Conservation (phyloP, 2,113 vertebrate genomes). For the Thunnus thynnus region DNA sequence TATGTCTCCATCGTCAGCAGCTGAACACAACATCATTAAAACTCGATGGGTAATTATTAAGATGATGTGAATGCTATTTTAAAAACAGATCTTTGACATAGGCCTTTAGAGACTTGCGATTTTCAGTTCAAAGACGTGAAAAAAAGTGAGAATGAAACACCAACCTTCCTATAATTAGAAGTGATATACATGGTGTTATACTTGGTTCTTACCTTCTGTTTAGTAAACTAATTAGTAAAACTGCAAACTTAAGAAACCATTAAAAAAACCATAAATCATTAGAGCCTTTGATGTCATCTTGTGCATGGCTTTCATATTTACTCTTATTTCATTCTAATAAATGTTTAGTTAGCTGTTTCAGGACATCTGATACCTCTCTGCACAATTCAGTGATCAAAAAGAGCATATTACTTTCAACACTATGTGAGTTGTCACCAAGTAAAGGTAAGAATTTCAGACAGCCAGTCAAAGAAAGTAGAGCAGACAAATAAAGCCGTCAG, state of each 20-base stretch:
- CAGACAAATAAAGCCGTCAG: conserved; percentile 31
- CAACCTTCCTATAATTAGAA: conserved; percentile 38
- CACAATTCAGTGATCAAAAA: conserved; percentile 34
- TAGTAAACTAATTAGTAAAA: conserved; percentile 5
- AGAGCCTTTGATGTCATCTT: background rate
- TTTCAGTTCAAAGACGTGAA: conserved; percentile 20
- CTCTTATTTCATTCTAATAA: background rate
- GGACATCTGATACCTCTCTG: conserved; percentile 2
- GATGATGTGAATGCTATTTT: background rate
- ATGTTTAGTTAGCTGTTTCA: conserved; percentile 9
- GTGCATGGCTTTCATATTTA: conserved; percentile 6
- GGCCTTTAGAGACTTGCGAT: background rate
- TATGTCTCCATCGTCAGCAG: background rate
- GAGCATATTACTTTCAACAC: conserved; percentile 33
- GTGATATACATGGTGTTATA: background rate
- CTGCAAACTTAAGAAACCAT: background rate
- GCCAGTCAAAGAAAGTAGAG: conserved; percentile 40
- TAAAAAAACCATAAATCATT: background rate
- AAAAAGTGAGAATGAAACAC: conserved; percentile 55
- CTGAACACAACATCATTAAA: conserved; percentile 13
- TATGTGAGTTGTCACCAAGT: conserved; percentile 18
- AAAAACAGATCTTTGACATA: background rate
- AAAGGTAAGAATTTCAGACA: conserved; percentile 36
- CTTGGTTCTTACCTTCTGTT: conserved; percentile 11
- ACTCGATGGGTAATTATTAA: conserved; percentile 9